Base-by-base conservation (phyloP, 2,888 invertebrate species). In the Neocrepidodera transversa region DNA sequence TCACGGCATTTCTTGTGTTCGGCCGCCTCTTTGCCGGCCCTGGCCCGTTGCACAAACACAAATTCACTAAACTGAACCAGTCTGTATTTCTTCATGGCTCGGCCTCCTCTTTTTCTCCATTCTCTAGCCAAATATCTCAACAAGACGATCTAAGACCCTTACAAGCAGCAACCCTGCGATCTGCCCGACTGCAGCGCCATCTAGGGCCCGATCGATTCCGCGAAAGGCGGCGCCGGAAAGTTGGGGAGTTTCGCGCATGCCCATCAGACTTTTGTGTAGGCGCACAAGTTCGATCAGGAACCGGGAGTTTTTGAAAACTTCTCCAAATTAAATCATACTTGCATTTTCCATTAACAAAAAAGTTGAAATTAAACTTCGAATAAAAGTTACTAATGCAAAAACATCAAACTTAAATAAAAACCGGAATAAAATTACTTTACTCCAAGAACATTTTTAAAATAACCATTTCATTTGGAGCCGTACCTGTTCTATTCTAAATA, bases 1-100 rank as follows among this genome's bases (percentile, higher is more conserved):
- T 86, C 85, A 86, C 86, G 86, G 86, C 86, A 86, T 86, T 82
- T 83, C 79, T 84, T 83, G 82, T 82, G 82, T 82, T 84, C 83
- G 83, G 80, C 78, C 74, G 73, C 69, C 71, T 71, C 70, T 71
- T 74, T 74, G 77, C 76, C 75, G 76, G 74, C 68, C 71, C 70
- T 66, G 67, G 68, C 68, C 62, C 67, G 64, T 61, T 55, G 60
- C 72, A 72, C 73, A 68, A 68, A 66, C 73, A 74, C 73, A 67
- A 63, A 63, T 40, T 63, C 74, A 76, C 75, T 74, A 73, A 63
- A 72, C 70, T 70, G 67, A 70, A 36, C 38, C 50, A 40, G 60
- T 42, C 40, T 51, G 30, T 47, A 76, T 74, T 75, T 71, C 71
- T 70, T 70, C 71, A 73, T 70, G 65, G 60, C 71, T 72, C 67